These are phyloP conservation scores for Eupristina koningsbergeri DNA, from an alignment of 1,140 invertebrate genomes.

Conservation along the genomic window DNA sequence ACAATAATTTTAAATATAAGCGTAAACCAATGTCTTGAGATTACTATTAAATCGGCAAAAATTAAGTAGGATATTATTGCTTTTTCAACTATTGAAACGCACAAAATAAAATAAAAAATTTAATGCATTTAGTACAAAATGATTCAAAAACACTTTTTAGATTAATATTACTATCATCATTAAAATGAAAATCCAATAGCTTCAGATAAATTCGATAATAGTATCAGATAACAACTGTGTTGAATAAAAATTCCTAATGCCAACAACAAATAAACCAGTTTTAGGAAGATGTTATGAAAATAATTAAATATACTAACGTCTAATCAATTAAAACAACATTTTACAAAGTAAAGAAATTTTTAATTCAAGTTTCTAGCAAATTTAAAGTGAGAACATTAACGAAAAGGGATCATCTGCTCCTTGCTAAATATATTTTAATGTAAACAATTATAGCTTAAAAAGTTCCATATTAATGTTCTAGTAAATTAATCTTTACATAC, in stretches of 20 bases:
- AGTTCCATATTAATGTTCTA: not conserved
- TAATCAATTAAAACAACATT: conserved; percentile 34
- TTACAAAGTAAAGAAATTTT: conserved; percentile 44
- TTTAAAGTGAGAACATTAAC: not conserved
- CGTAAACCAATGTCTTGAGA: no score
- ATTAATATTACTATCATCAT: no score
- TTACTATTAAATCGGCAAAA: no score
- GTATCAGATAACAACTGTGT: not conserved
- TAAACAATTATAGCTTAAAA: not conserved
- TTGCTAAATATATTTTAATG: not conserved
- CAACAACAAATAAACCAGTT: conserved; percentile 25
- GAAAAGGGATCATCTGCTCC: not conserved
- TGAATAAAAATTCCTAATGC: conserved; percentile 1
- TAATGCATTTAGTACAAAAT: no score
- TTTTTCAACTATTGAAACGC: no score
- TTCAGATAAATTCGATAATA: not conserved
- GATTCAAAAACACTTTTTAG: no score
- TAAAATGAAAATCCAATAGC: no score
- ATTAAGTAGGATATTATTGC: no score
- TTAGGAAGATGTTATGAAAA: conserved; percentile 1
- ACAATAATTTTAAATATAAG: no score
- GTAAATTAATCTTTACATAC: no score
- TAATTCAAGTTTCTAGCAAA: not conserved
- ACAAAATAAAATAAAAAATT: no score
- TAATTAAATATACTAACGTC: conserved; percentile 49